phyloP scores from a whole-genome alignment of 2,113 vertebrate species.

The Lycocorax pyrrhopterus region DNA sequence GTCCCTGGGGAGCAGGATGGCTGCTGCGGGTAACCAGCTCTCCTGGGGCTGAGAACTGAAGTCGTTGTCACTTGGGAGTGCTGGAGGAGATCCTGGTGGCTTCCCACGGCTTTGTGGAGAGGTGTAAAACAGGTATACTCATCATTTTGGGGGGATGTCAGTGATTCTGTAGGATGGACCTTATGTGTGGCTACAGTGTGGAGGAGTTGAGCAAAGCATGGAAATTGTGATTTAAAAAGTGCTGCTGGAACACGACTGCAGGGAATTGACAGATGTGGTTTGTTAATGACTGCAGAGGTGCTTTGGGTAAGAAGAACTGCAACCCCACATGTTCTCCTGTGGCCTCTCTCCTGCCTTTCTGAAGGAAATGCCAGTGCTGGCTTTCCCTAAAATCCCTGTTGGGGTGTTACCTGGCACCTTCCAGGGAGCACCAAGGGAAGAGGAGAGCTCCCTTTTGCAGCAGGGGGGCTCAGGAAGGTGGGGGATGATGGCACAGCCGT shows the following conservation, averaged over 20 bases:
- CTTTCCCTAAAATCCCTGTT: not conserved
- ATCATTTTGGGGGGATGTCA: fast-evolving
- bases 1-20: not conserved
- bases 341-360: not conserved
- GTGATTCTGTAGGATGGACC: not conserved
- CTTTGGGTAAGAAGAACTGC: not conserved
- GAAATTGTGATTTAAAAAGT: not conserved
- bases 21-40: not conserved
- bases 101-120: not conserved
- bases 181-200: fast-evolving
- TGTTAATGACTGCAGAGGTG: not conserved
- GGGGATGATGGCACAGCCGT: fast-evolving
- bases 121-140: fast-evolving
- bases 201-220: not conserved
- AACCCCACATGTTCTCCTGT: fast-evolving
- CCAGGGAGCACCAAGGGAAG: not conserved
- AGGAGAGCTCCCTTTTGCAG: not conserved
- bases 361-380: not conserved
- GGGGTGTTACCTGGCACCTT: not conserved
- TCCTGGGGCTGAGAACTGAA: not conserved
- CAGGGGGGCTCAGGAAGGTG: fast-evolving
- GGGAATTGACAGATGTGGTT: not conserved
- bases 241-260: not conserved
- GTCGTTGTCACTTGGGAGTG: not conserved
- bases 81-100: not conserved